Evolutionary conservation across 64 coral and sea anemone species (phyloP).

Genomic region (Hydrozoanthus tunicans): DNA sequence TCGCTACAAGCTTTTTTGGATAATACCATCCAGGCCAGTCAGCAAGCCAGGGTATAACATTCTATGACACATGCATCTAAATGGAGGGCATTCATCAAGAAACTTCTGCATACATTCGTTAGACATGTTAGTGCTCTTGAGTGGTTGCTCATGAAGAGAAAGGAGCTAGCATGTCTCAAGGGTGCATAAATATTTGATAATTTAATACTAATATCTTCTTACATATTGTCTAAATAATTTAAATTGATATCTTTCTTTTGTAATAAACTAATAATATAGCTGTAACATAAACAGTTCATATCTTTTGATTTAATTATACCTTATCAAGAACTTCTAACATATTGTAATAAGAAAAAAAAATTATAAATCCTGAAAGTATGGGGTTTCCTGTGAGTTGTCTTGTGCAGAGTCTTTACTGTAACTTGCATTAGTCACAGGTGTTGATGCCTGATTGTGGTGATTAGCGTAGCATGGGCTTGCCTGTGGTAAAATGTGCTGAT

Average conservation of each 20-base stretch:
- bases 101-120: too few species aligned
- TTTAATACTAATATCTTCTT: constrained; percentile 12
- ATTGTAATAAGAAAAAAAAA: constrained; percentile 29
- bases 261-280: constrained; percentile 8
- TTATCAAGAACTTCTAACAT: constrained; percentile 5
- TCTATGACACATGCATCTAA: too few species aligned
- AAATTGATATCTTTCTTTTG: constrained; percentile 5
- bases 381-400: constrained; percentile 25
- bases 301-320: neutral
- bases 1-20: constrained; percentile 29
- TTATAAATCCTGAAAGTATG: constrained; percentile 26
- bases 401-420: neutral
- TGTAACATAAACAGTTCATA: constrained; percentile 11
- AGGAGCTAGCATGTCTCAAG: too few species aligned
- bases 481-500: neutral
- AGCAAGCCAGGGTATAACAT: neutral
- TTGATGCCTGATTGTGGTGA: constrained; percentile 26
- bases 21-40: constrained; percentile 62
- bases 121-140: too few species aligned
- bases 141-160: too few species aligned
- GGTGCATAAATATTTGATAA: neutral
- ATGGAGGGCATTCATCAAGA: too few species aligned
- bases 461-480: neutral
- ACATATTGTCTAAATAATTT: constrained; percentile 17
- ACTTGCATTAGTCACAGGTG: constrained; percentile 20